These are phyloP conservation scores for Laticauda colubrina DNA, from an alignment of 2,113 vertebrate species.

Conservation along the genomic window DNA sequence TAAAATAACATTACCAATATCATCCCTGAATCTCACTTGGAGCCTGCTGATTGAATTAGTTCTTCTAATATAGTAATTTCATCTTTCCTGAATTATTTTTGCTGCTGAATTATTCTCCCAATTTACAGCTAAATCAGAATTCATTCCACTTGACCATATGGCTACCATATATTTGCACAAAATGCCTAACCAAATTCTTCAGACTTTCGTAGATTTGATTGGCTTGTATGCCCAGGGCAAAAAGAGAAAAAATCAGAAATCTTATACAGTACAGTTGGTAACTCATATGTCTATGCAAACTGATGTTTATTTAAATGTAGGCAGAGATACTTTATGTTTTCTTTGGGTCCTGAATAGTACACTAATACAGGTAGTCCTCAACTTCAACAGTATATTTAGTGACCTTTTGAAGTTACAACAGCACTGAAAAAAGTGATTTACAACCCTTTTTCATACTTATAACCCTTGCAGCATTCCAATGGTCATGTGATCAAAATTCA, in stretches of 20 bases:
- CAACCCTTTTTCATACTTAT: neutral
- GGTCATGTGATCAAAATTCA: neutral
- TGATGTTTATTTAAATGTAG: slow-evolving; percentile 54
- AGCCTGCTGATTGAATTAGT: neutral
- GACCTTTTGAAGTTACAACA: neutral
- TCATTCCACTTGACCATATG: neutral
- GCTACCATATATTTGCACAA: neutral
- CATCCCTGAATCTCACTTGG: neutral
- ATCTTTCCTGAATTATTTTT: neutral
- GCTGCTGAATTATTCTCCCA: neutral
- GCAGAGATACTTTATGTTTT: slow-evolving; percentile 53
- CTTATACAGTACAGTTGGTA: slow-evolving; percentile 34
- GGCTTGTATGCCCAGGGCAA: slow-evolving; percentile 17
- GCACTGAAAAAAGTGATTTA: neutral
- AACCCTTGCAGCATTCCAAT: neutral
- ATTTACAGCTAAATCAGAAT: neutral
- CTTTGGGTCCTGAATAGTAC: neutral
- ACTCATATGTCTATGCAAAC: slow-evolving; percentile 38
- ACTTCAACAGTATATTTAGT: neutral
- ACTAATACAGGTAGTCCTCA: neutral
- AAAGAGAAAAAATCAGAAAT: slow-evolving; percentile 8
- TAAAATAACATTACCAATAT: neutral
- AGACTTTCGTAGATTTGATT: neutral
- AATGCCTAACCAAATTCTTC: neutral
- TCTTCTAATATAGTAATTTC: neutral